Conservation (phyloP, 2,797 vertebrate genomes). For the Siniperca undulata region DNA sequence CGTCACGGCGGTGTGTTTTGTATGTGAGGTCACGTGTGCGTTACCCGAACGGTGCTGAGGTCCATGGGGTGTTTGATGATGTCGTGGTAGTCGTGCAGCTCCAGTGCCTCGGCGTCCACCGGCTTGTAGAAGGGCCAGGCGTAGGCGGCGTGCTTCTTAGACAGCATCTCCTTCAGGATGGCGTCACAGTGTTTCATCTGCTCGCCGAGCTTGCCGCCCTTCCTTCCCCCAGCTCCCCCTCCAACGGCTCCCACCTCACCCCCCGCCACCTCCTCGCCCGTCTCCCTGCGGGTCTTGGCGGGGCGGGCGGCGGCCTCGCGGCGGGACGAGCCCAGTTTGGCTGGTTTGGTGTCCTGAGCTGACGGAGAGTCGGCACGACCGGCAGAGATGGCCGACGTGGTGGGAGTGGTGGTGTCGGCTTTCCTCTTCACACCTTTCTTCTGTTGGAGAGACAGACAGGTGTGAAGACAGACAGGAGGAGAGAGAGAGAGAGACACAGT, state of each 20-base stretch:
- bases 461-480: background rate
- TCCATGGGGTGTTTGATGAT: slow-evolving; percentile 99
- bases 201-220: slow-evolving; percentile 91
- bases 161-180: slow-evolving; percentile 97
- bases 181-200: slow-evolving; percentile 96
- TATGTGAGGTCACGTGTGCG: slow-evolving; percentile 58
- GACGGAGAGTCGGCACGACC: slow-evolving; percentile 93
- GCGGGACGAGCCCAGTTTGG: slow-evolving; percentile 90
- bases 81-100: slow-evolving; percentile 98
- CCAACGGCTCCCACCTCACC: slow-evolving; percentile 81
- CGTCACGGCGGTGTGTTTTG: background rate
- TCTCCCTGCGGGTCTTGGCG: slow-evolving; percentile 93
- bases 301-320: slow-evolving; percentile 92
- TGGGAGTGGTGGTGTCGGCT: slow-evolving; percentile 98
- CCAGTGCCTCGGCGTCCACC: slow-evolving; percentile 95
- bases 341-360: slow-evolving; percentile 88
- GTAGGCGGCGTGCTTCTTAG: slow-evolving; percentile 96
- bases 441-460: slow-evolving; percentile 76
- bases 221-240: slow-evolving; percentile 67
- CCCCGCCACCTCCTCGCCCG: slow-evolving; percentile 84
- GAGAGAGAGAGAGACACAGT: background rate
- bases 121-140: slow-evolving; percentile 99
- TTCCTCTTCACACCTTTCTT: slow-evolving; percentile 99
- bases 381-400: slow-evolving; percentile 94
- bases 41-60: slow-evolving; percentile 97